Evolutionary conservation across 1,140 invertebrate genomes (phyloP).

Genomic region (Aporrectodea caliginosa): DNA sequence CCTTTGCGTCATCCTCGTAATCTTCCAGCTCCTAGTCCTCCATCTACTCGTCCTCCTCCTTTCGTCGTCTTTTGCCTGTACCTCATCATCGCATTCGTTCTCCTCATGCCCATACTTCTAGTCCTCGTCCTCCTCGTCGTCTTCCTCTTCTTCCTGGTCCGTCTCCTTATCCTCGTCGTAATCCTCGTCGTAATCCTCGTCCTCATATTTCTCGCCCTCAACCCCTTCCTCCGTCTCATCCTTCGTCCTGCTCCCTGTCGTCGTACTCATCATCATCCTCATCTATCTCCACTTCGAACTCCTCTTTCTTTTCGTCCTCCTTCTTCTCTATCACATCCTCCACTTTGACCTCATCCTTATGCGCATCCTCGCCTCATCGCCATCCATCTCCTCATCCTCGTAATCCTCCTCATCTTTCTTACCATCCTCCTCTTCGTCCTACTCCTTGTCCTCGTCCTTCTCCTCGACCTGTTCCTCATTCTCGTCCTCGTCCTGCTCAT

Average conservation of each 20-base stretch:
- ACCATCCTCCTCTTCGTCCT: no score
- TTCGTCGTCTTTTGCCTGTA: not conserved
- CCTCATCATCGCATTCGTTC: conserved; percentile 4
- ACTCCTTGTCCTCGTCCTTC: conserved; percentile 4
- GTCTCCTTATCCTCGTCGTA: conserved; percentile 1
- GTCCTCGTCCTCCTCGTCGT: conserved; percentile 9
- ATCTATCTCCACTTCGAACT: not conserved
- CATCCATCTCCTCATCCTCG: no score
- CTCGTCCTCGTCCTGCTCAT: no score
- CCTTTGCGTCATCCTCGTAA: not conserved
- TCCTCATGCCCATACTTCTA: not conserved
- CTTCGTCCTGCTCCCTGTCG: not conserved
- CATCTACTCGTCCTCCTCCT: not conserved
- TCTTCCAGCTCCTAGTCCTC: not conserved
- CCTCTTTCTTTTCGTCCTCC: not conserved
- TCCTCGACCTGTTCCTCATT: no score
- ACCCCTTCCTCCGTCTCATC: no score
- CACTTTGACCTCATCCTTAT: not conserved
- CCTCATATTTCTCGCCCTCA: not conserved
- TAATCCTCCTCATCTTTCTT: no score
- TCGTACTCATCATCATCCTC: conserved; percentile 5
- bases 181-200: no score
- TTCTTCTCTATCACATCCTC: not conserved
- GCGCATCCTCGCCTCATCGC: not conserved
- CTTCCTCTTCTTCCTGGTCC: conserved; percentile 1